These are phyloP conservation scores for Jaculus jaculus DNA, from an alignment of 2,113 vertebrate species.

Conservation along the genomic window DNA sequence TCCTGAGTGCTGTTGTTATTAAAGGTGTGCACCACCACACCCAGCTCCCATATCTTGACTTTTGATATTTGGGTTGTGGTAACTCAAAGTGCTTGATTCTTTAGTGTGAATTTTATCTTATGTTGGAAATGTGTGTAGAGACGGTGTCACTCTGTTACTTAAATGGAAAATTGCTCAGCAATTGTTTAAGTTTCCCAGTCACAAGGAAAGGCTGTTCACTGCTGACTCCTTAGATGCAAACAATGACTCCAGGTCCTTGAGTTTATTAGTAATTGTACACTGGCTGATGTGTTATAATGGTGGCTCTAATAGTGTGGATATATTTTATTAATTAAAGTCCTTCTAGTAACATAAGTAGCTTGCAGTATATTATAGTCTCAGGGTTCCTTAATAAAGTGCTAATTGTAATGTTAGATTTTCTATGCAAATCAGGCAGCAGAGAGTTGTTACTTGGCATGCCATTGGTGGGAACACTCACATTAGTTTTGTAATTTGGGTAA, in stretches of 20 bases:
- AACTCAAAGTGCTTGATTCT: constrained; percentile 20
- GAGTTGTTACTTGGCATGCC: constrained; percentile 83
- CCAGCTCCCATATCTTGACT: not conserved
- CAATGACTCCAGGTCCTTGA: not conserved
- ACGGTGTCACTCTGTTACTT: not conserved
- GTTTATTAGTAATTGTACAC: constrained; percentile 58
- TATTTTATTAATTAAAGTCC: constrained; percentile 85
- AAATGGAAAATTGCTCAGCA: not conserved
- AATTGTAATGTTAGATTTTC: constrained; percentile 85
- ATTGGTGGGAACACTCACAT: constrained; percentile 81
- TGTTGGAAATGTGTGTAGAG: fast-evolving
- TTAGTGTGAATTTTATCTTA: not conserved
- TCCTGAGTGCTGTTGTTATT: too few species aligned
- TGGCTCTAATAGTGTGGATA: constrained; percentile 77
- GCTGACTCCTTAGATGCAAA: not conserved
- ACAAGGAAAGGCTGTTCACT: not conserved
- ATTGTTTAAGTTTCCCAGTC: not conserved
- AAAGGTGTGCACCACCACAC: too few species aligned
- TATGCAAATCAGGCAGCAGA: constrained; percentile 83
- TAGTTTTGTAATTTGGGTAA: constrained; percentile 84
- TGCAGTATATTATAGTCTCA: constrained; percentile 82
- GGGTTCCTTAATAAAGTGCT: constrained; percentile 83
- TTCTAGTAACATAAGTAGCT: constrained; percentile 79
- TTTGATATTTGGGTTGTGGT: constrained; percentile 33
- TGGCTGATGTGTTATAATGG: constrained; percentile 76